Conservation (phyloP, 2,888 invertebrate genomes). For the Leucoma salicis region DNA sequence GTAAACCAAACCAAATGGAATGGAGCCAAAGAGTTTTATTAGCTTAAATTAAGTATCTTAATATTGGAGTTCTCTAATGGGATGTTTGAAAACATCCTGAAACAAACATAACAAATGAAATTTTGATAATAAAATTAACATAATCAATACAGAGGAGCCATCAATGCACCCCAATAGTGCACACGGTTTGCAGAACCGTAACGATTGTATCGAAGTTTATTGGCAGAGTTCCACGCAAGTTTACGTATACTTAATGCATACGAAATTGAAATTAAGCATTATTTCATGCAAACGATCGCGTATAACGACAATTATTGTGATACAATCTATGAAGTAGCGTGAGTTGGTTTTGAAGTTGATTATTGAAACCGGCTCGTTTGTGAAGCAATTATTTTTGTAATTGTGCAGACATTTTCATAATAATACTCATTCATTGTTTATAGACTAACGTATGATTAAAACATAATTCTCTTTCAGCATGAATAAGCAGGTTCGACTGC, state of each 20-base stretch:
- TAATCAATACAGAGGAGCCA: constrained; percentile 71
- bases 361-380: constrained; percentile 47
- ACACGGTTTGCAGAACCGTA: constrained; percentile 34
- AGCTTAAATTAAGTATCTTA: constrained; percentile 49
- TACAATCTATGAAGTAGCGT: constrained; percentile 53
- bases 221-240: constrained; percentile 65
- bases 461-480: too few relatives aligned
- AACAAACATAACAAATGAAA: constrained; percentile 62
- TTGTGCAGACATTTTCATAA: too few relatives aligned
- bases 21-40: constrained; percentile 48
- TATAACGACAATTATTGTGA: constrained; percentile 62
- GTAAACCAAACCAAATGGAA: constrained; percentile 20
- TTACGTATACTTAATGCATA: constrained; percentile 62
- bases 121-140: constrained; percentile 76
- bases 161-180: constrained; percentile 56
- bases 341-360: constrained; percentile 41
- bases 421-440: too few relatives aligned
- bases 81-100: constrained; percentile 42
- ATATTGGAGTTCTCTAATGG: constrained; percentile 40
- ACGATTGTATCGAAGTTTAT: constrained; percentile 66
- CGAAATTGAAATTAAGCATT: constrained; percentile 75
- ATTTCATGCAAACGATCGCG: constrained; percentile 71
- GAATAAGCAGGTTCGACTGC: too few relatives aligned
- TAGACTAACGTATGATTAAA: too few relatives aligned
- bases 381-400: constrained; percentile 17